phyloP scores from a whole-genome alignment of 2,113 vertebrate species.

The Rhynchopsitta pachyrhyncha region DNA sequence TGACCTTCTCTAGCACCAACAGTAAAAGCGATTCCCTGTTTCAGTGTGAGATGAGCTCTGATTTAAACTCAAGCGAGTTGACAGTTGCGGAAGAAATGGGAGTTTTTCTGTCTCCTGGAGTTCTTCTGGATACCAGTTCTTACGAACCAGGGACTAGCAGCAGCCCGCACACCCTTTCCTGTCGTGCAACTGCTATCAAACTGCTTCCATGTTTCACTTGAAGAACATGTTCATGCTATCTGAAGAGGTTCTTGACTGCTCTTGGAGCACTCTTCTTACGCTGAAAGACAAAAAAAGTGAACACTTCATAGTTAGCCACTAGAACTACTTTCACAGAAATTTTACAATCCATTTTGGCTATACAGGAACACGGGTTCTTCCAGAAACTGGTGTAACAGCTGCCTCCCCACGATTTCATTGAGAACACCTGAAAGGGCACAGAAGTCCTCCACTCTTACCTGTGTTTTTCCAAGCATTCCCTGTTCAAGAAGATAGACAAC shows the following conservation, averaged over 20 bases:
- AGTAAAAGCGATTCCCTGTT: not conserved
- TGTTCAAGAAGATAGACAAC: not conserved
- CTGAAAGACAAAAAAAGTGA: conserved; percentile 3
- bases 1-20: not conserved
- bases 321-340: not conserved
- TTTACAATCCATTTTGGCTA: not conserved
- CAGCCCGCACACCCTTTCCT: not conserved
- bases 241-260: not conserved
- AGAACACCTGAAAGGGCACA: not conserved
- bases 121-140: not conserved
- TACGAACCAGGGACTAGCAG: not conserved
- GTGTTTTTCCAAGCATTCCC: not conserved
- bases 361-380: not conserved
- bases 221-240: not conserved
- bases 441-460: not conserved
- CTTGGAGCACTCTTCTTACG: not conserved
- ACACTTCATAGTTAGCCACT: not conserved
- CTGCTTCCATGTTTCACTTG: not conserved
- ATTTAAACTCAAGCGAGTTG: not conserved
- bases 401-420: not conserved
- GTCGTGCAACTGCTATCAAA: not conserved
- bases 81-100: accelerated
- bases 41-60: not conserved
- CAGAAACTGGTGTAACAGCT: not conserved
- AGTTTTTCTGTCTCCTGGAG: not conserved